Conservation (phyloP, 2,888 invertebrate species). For the Spodoptera picta region DNA sequence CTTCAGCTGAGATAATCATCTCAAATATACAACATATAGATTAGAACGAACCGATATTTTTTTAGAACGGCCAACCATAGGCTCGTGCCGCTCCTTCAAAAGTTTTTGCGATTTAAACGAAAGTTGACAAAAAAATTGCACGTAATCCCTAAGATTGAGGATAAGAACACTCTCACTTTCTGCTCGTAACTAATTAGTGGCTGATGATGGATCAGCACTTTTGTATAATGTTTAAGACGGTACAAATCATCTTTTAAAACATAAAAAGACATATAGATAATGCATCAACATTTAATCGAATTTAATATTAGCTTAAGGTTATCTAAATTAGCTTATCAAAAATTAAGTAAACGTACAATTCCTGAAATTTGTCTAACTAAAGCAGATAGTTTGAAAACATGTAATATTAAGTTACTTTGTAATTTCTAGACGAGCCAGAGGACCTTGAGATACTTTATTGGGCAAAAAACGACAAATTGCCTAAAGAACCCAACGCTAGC, state of each 20-base stretch:
- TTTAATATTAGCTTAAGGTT: no score
- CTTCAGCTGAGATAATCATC: no score
- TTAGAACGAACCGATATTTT: background rate
- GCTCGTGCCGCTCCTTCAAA: constrained; percentile 56
- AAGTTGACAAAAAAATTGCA: constrained; percentile 18
- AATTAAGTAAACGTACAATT: no score
- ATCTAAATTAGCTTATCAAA: no score
- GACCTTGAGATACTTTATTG: no score
- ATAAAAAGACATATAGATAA: background rate
- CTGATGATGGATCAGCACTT: constrained; percentile 12
- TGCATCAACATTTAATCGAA: constrained; percentile 6
- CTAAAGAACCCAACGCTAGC: no score
- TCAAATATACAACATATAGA: no score
- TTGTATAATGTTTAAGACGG: background rate
- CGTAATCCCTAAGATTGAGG: constrained; percentile 15
- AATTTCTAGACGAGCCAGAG: no score
- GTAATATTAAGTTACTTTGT: no score
- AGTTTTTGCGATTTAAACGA: constrained; percentile 37
- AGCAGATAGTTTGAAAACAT: no score
- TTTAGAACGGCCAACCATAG: constrained; percentile 4
- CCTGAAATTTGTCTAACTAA: no score
- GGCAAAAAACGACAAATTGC: no score
- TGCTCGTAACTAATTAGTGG: constrained; percentile 11
- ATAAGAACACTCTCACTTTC: constrained; percentile 37
- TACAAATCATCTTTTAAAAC: background rate